These are phyloP conservation scores for Procambarus virginalis DNA, from an alignment of 1,140 invertebrate genomes.

Conservation along the genomic window DNA sequence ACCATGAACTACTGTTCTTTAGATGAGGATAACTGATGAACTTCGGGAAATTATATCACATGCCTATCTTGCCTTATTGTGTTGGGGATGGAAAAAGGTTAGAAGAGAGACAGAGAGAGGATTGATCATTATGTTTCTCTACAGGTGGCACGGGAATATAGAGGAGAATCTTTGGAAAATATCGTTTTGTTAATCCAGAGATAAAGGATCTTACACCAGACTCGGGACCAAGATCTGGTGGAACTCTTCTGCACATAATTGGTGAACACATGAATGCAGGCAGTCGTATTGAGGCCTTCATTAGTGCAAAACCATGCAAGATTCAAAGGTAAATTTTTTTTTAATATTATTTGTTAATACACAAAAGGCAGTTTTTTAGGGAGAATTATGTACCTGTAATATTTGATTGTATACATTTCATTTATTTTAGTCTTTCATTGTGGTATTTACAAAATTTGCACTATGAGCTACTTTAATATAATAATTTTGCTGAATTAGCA, in stretches of 20 bases:
- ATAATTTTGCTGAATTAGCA: too few species aligned
- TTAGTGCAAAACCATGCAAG: constrained; percentile 90
- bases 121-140: not conserved
- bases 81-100: too few species aligned
- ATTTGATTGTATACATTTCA: too few species aligned
- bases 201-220: constrained; percentile 89
- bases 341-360: too few species aligned
- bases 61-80: too few species aligned
- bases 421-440: too few species aligned
- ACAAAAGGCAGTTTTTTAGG: too few species aligned
- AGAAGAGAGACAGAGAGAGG: too few species aligned
- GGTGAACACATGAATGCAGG: constrained; percentile 97
- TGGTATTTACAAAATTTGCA: too few species aligned
- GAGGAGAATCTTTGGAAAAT: constrained; percentile 88
- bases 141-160: constrained; percentile 81
- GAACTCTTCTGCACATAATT: constrained; percentile 90
- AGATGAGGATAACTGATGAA: not conserved
- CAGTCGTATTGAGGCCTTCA: constrained; percentile 90
- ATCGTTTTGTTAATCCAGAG: constrained; percentile 89
- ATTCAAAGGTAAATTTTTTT: constrained; percentile 74
- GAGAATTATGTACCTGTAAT: too few species aligned
- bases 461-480: too few species aligned
- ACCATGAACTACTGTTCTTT: not conserved
- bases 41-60: too few species aligned
- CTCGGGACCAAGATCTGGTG: constrained; percentile 93